A percentile compares a stretch with the other conserved stretches of the same genome.
These are phyloP conservation scores for Struthio camelus DNA, from an alignment of 2,113 vertebrate species.

Conservation along the genomic window DNA sequence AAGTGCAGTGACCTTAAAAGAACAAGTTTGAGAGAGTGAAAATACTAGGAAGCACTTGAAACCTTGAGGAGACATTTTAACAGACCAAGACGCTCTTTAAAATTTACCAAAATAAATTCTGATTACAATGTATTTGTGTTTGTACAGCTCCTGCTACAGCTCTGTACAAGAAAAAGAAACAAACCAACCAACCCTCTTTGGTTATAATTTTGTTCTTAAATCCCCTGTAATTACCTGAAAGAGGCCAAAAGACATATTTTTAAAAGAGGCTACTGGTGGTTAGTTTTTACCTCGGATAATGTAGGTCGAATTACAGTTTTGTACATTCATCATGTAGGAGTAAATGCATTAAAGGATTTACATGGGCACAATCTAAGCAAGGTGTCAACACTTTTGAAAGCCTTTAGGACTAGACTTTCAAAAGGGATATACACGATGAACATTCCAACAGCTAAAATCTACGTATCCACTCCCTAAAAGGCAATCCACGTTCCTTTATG, in stretches of 20 bases:
- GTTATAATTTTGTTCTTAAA: background rate
- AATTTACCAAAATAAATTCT: background rate
- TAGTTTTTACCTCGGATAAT: background rate
- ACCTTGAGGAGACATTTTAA: background rate
- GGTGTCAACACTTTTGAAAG: background rate
- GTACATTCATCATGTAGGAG: background rate
- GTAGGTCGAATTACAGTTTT: background rate
- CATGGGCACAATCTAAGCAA: background rate
- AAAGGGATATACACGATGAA: background rate
- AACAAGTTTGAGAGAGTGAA: background rate
- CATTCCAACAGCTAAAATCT: background rate
- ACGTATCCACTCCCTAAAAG: background rate
- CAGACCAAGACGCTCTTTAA: background rate
- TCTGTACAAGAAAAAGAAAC: background rate
- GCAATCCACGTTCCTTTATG: fast-evolving
- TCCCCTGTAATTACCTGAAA: background rate
- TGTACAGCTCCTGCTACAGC: background rate
- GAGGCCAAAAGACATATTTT: background rate
- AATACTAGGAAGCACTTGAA: background rate
- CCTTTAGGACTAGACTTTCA: background rate
- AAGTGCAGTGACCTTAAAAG: background rate
- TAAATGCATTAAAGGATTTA: background rate
- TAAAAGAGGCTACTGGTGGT: background rate
- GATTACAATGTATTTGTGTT: background rate
- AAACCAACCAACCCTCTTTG: too few relatives aligned